Conservation (phyloP, 2,888 invertebrate species). For the Agrotis segetum region DNA sequence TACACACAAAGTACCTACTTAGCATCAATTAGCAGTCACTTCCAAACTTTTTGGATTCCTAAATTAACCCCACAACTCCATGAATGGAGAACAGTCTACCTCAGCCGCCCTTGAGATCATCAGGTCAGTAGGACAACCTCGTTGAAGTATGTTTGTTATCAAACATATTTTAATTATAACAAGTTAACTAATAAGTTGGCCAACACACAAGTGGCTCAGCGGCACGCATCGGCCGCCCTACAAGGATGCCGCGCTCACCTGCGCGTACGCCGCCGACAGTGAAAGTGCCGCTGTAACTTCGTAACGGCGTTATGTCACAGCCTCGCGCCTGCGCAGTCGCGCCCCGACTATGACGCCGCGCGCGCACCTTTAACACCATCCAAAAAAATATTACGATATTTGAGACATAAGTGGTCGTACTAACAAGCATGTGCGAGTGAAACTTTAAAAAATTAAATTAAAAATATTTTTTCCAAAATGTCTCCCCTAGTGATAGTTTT, state of each 20-base stretch:
- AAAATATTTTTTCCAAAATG: slow-evolving; percentile 71
- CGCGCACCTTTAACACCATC: slow-evolving; percentile 71
- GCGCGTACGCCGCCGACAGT: slow-evolving; percentile 76
- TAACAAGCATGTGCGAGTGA: slow-evolving; percentile 78
- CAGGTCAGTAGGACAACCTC: slow-evolving; percentile 8
- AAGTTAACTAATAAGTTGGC: slow-evolving; percentile 57
- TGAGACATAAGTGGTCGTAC: slow-evolving; percentile 44
- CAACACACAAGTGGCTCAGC: slow-evolving; percentile 58
- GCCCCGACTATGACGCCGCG: slow-evolving; percentile 84
- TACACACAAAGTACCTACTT: too few relatives aligned
- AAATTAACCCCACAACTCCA: neutral
- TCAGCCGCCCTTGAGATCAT: slow-evolving; percentile 11
- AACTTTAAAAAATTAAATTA: slow-evolving; percentile 40
- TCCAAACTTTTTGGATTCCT: neutral
- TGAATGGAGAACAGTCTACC: neutral
- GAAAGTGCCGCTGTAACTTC: slow-evolving; percentile 84
- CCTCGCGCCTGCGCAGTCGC: slow-evolving; percentile 75
- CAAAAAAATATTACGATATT: slow-evolving; percentile 32
- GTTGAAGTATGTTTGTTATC: slow-evolving; percentile 17
- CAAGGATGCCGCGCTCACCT: slow-evolving; percentile 73
- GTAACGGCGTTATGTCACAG: slow-evolving; percentile 88
- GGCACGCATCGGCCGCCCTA: slow-evolving; percentile 69
- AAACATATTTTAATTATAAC: slow-evolving; percentile 45
- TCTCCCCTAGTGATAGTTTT: slow-evolving; percentile 81
- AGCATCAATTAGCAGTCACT: neutral